Evolutionary conservation across 23 tunicate genomes (phyloP).

Genomic region (Oikopleura albicans): DNA sequence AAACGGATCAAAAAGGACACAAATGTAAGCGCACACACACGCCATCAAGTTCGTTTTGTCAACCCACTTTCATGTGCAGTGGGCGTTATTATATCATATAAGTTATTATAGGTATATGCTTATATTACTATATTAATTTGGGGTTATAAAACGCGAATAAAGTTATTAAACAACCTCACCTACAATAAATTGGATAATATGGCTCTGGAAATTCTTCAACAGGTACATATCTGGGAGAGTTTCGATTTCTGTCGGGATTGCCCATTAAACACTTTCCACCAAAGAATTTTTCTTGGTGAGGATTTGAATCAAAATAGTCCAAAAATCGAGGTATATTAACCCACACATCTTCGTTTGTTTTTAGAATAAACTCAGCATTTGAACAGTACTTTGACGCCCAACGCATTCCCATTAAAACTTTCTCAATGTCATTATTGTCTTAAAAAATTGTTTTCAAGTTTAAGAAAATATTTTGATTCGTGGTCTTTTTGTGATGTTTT

Average conservation of each 20-base stretch:
- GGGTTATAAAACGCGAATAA: no score
- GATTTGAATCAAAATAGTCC: neutral
- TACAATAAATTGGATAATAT: neutral
- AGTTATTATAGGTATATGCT: no score
- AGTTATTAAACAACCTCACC: no score
- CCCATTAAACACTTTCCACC: constrained; percentile 13
- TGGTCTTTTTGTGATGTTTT: no score
- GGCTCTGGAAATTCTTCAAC: neutral
- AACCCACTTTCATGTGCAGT: no score
- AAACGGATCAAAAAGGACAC: neutral
- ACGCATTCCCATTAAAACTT: constrained; percentile 8
- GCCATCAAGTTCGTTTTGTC: no score
- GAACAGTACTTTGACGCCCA: neutral
- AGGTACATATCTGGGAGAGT: neutral
- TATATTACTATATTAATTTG: no score
- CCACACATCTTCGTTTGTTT: constrained; percentile 16
- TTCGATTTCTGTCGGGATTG: constrained; percentile 1
- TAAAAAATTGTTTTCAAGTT: no score
- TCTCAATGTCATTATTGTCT: neutral
- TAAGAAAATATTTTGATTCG: no score
- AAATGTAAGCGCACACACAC: no score
- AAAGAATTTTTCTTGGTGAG: neutral
- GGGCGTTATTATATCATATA: no score
- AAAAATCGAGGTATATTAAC: neutral
- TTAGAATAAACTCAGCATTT: neutral